phyloP scores from a whole-genome alignment of 2,888 invertebrate species.

The Drosophila suboccidentalis region DNA sequence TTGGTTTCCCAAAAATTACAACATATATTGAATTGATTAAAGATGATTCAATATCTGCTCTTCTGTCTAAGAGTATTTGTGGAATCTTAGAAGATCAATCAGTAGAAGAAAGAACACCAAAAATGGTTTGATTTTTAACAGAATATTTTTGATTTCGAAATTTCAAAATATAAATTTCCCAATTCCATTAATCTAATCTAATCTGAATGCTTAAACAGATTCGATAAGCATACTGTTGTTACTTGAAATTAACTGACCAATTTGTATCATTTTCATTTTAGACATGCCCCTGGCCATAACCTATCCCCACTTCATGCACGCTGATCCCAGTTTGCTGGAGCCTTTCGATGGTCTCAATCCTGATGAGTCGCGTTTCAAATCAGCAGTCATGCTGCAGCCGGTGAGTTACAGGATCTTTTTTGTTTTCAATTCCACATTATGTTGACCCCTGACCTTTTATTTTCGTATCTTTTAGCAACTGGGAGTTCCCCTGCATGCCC shows the following conservation, averaged over 20 bases:
- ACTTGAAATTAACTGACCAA: neutral
- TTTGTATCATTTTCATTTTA: conserved; percentile 67
- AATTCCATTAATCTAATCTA: too few species aligned
- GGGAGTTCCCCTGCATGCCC: conserved; percentile 89
- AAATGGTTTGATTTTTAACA: too few species aligned
- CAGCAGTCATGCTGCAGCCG: conserved; percentile 90
- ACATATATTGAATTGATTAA: too few species aligned
- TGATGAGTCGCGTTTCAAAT: conserved; percentile 86
- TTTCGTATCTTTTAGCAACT: conserved; percentile 86
- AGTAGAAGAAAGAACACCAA: neutral
- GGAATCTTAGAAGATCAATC: too few species aligned
- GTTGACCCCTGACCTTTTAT: neutral
- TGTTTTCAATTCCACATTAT: neutral
- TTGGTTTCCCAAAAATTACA: too few species aligned
- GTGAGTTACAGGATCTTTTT: conserved; percentile 84
- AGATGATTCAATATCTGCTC: too few species aligned
- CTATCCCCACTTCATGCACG: conserved; percentile 90
- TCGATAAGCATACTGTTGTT: neutral
- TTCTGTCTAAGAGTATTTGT: too few species aligned
- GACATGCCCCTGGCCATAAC: conserved; percentile 92
- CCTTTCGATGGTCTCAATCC: conserved; percentile 89
- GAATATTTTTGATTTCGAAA: too few species aligned
- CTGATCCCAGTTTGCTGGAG: conserved; percentile 87
- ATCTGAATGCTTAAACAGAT: neutral
- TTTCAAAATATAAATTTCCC: too few species aligned